phyloP scores from a whole-genome alignment of 2,888 invertebrate genomes.

The Pseudanteris insignis region DNA sequence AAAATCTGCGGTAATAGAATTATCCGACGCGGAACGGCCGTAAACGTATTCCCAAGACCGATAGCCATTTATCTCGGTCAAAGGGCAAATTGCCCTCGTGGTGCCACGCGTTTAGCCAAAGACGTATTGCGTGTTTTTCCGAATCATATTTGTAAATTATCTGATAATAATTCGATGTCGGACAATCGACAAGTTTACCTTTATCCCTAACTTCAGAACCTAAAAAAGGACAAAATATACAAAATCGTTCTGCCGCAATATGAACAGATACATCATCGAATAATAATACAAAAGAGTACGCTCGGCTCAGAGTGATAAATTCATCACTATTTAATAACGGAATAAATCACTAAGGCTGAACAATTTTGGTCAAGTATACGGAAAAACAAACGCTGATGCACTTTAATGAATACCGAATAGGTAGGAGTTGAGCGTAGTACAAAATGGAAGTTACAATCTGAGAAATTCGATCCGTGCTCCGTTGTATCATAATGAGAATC shows the following conservation, averaged over 20 bases:
- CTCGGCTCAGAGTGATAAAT: no score
- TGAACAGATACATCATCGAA: no score
- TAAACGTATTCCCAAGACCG: slow-evolving; percentile 66
- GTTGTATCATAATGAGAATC: slow-evolving; percentile 42
- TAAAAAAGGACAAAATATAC: no score
- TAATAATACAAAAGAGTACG: no score
- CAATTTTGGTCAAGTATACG: no score
- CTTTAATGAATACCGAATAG: slow-evolving; percentile 39
- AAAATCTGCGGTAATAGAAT: slow-evolving; percentile 66
- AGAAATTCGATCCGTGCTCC: slow-evolving; percentile 35
- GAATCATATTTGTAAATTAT: slow-evolving; percentile 11
- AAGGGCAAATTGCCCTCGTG: slow-evolving; percentile 64
- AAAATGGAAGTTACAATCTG: slow-evolving; percentile 36
- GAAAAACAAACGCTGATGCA: slow-evolving; percentile 14
- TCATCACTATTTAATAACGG: no score
- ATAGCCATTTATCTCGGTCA: slow-evolving; percentile 67
- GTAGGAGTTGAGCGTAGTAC: slow-evolving; percentile 10
- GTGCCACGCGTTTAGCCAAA: slow-evolving; percentile 40
- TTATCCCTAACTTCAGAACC: no score
- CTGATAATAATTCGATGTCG: no score
- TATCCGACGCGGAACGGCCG: slow-evolving; percentile 64
- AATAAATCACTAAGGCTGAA: background rate
- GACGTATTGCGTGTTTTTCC: slow-evolving; percentile 32
- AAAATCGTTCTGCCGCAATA: no score
- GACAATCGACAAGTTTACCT: no score